Evolutionary conservation across 1,140 invertebrate genomes (phyloP), one percentile per base, ranked within the genome.

Genomic region (Chymomyza costata): DNA sequence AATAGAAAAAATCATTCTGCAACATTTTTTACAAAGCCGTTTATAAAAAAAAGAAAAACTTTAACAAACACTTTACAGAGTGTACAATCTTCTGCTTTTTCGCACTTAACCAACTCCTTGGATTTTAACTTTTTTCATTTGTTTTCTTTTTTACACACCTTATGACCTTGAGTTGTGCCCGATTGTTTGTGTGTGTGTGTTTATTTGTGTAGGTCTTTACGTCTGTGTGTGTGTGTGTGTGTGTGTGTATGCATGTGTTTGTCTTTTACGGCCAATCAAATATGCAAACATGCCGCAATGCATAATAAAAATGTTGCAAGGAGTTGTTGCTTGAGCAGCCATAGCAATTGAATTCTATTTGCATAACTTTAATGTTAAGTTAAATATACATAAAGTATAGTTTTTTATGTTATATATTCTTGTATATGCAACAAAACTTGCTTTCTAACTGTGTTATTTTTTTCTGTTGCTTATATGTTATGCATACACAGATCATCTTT

Each of bases 401-500:
- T 64, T 45, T 31, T 25, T n/a, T n/a, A n/a, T n/a, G n/a, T 35
- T 30, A 34, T 51, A 21, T 14, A 49, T 34, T n/a, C n/a, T n/a
- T n/a, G n/a, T n/a, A n/a, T n/a, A n/a, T n/a, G n/a, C n/a, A n/a
- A n/a, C n/a, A n/a, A n/a, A n/a, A n/a, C n/a, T n/a, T n/a, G n/a
- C n/a, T n/a, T n/a, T n/a, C n/a, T n/a, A n/a, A n/a, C n/a, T n/a
- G n/a, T n/a, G n/a, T 28, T 28, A 14, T 13, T 34, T 39, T 31
- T 32, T 49, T n/a, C n/a, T n/a, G n/a, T n/a, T n/a, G 6, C 13
- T 34, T 34, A 34, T 34, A 10, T 34, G 8, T 5, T 34, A 34
- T 87, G 87, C 21, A 8, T 8, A 25, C 21, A 15, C 89, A 93
- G 90, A 86, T 95, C 18, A 90, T 93, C 44, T 94, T 94, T 88